phyloP scores from a whole-genome alignment of 64 coral and sea anemone genomes.

The Exaiptasia diaphana region DNA sequence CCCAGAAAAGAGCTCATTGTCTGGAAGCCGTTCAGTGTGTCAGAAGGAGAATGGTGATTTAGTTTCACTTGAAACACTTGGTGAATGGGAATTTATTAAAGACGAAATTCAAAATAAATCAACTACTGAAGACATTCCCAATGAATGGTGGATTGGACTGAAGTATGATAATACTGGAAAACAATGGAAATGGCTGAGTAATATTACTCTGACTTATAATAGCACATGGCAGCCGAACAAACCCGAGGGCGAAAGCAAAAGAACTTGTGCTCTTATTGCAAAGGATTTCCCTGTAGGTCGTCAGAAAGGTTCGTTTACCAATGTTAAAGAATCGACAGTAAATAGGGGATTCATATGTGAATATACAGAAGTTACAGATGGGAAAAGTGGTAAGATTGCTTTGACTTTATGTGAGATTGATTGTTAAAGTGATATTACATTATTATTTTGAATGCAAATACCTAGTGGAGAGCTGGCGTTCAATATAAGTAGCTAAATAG shows the following conservation, averaged over 20 bases:
- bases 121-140: not conserved
- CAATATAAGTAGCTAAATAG: no score
- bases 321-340: not conserved
- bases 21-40: not conserved
- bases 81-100: slow-evolving; percentile 33
- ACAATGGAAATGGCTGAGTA: slow-evolving; percentile 52
- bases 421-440: no score
- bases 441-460: no score
- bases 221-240: not conserved
- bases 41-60: not conserved
- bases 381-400: no score
- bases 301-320: slow-evolving; percentile 13
- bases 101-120: not conserved
- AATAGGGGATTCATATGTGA: slow-evolving; percentile 36
- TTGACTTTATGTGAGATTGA: no score
- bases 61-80: slow-evolving; percentile 36
- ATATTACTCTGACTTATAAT: not conserved
- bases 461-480: no score
- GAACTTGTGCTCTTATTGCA: not conserved
- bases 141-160: slow-evolving; percentile 62
- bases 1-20: not conserved
- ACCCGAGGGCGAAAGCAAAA: not conserved
- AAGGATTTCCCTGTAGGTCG: slow-evolving; percentile 27
- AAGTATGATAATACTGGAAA: not conserved
- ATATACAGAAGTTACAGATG: not conserved